Base-by-base conservation (phyloP, 2,888 invertebrate genomes). In the Pinctada fucata region DNA sequence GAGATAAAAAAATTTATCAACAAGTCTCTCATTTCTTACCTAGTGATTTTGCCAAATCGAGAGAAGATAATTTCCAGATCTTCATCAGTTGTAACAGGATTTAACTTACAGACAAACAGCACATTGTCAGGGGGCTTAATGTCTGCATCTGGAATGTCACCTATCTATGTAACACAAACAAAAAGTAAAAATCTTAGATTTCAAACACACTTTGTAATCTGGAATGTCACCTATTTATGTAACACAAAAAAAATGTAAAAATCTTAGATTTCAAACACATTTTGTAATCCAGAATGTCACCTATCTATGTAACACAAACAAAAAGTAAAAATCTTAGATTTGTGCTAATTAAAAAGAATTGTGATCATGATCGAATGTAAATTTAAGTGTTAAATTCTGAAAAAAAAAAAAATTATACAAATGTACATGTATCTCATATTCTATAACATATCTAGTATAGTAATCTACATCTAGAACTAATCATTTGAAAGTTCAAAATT, bases 91-190 rank as follows among this genome's bases (percentile, higher is more conserved):
- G 99, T 99, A 0, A 99, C 97, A 0, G 99, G 99, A 94, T 99
- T 99, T 45, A 99, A 94, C 93, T 99, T 99, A 93, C 99, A 99
- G 51, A 99, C 97, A 94, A 99, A 99, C 0, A 99, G 94, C 2
- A 99, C 99, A 94, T 99, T 99, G 93, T 99, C 99, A 5, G 99
- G 99, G 0, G 99, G 99, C 4, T 97, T 97, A 92, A 98, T 96
- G 80, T 99, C 99, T 13, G 97, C 99, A 94, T 98, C 97, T 0
- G 99, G 99, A 78, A 99, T 94, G 93, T 99, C 99, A 0, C 99
- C 99, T 47, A 99, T 90, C 93, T 93, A 58, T 58, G 58, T 13
- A 58, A 6, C 6, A 58, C 58, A 58, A 10, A 58, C 58, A 58
- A 58, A 58, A 58, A 58, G 58, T 58, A 58, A 58, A 10, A 58